Conservation (phyloP, 2,888 invertebrate genomes). For the Hyposoter didymator region DNA sequence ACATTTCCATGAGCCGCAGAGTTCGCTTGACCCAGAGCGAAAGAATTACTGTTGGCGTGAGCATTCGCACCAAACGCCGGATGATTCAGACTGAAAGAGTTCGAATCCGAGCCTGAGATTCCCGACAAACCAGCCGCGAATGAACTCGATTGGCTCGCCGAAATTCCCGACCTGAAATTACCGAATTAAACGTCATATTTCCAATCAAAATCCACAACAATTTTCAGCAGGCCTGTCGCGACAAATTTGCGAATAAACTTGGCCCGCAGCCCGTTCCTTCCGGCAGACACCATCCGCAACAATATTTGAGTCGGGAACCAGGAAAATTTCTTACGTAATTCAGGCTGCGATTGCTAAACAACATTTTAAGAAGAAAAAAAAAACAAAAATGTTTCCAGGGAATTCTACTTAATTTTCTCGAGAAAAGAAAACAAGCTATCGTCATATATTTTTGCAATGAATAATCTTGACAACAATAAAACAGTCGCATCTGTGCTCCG, state of each 20-base stretch:
- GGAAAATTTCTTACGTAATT: constrained; percentile 10
- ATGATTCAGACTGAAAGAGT: constrained; percentile 74
- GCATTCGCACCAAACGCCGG: constrained; percentile 74
- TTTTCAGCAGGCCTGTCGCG: not conserved
- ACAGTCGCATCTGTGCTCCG: constrained; percentile 2
- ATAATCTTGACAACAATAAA: constrained; percentile 44
- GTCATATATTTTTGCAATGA: constrained; percentile 55
- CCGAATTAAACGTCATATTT: not conserved
- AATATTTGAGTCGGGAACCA: not conserved
- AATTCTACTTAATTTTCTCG: not conserved
- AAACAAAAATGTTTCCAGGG: constrained; percentile 12
- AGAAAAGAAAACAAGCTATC: constrained; percentile 33
- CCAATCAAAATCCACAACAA: not conserved
- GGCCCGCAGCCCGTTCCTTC: not conserved
- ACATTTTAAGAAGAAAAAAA: constrained; percentile 25
- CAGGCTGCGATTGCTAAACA: not conserved
- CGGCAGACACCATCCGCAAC: not conserved
- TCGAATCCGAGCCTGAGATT: constrained; percentile 76
- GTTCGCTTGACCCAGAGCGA: constrained; percentile 74
- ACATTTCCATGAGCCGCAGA: constrained; percentile 77
- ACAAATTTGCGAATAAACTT: not conserved
- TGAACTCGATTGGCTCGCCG: constrained; percentile 78
- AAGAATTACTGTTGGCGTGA: constrained; percentile 75
- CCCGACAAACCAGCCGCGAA: constrained; percentile 77
- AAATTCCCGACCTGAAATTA: constrained; percentile 71